Base-by-base conservation (phyloP, 2,797 vertebrate species). In the Myotis planiceps region DNA sequence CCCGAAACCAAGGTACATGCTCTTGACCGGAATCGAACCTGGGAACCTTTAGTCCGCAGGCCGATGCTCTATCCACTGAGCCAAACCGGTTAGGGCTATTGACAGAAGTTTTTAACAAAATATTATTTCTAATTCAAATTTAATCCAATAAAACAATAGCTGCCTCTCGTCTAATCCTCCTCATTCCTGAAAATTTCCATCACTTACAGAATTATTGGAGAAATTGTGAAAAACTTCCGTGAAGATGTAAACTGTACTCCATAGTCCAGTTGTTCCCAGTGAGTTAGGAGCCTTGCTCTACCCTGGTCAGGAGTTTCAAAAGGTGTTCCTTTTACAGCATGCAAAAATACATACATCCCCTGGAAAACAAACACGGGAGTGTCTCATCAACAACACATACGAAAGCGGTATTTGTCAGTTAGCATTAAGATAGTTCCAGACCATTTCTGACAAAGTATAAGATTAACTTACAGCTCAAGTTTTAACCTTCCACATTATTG, bases 331-430 rank as follows among this genome's bases (percentile, higher is more conserved):
- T 99, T 99, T 74, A 99, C 99, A 60, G 99, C 99, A 95, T 99
- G 99, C 98, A 99, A 99, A 97, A 99, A 99, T 72, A 99, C 99
- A 96, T 99, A 99, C 99, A 99, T 99, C 89, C 99, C 99, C 99
- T 99, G 96, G 25, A 92, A 94, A 97, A 96, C 97, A 97, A 75
- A 92, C 18, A 76, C 83, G 21, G 39, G 3, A n/a, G 14, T 14
- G 74, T 21, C 75, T n/a, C 72, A 86, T 69, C 58, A 96, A 16
- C 58, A 90, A 37, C n/a, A 90, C 93, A 92, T n/a, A 89, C 21
- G 93, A 92, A 76, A 90, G 55, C 69, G 53, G 16, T 79, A 25
- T 32, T 72, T 90, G 32, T 65, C 74, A 81, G 14, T 53, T 80
- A 72, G 14, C 29, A 90, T 63, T 45, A 72, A 89, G 9, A 65